A percentile compares a stretch with the other conserved stretches of the same genome.
These are phyloP conservation scores for Nerophis lumbriciformis DNA, from an alignment of 2,113 vertebrate species.

Conservation along the genomic window DNA sequence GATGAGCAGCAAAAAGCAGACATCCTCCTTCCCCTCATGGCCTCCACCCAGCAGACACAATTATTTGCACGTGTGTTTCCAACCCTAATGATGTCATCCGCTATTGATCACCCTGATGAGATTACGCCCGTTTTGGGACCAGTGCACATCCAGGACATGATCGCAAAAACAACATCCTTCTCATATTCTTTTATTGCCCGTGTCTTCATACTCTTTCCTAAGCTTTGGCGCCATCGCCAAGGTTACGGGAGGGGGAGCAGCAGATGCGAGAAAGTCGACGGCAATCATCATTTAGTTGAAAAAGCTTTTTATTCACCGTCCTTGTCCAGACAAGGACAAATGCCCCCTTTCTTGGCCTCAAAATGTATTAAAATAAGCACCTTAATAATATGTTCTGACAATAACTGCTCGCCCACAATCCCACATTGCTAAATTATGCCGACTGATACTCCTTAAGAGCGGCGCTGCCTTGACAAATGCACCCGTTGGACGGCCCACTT, in stretches of 20 bases:
- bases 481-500: slow-evolving; percentile 36
- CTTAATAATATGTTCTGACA: slow-evolving; percentile 21
- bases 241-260: slow-evolving; percentile 14
- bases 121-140: slow-evolving; percentile 3
- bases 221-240: slow-evolving; percentile 19
- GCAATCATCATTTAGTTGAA: slow-evolving; percentile 22
- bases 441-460: slow-evolving; percentile 38
- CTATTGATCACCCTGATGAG: slow-evolving; percentile 20
- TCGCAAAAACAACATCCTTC: neutral
- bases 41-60: slow-evolving; percentile 18
- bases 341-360: slow-evolving; percentile 4
- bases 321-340: slow-evolving; percentile 33
- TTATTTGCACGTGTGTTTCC: slow-evolving; percentile 26
- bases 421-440: slow-evolving; percentile 21
- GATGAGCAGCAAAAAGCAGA: slow-evolving; percentile 22
- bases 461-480: slow-evolving; percentile 34
- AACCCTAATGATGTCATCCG: slow-evolving; percentile 3
- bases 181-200: neutral
- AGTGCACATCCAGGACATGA: neutral
- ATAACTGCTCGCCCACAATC: slow-evolving; percentile 20
- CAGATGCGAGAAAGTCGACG: slow-evolving; percentile 23
- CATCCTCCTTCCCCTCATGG: neutral
- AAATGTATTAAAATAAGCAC: slow-evolving; percentile 20
- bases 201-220: slow-evolving; percentile 4
- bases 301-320: slow-evolving; percentile 17